Evolutionary conservation across 1,140 invertebrate genomes (phyloP).

Genomic region (Calephelis nemesis): DNA sequence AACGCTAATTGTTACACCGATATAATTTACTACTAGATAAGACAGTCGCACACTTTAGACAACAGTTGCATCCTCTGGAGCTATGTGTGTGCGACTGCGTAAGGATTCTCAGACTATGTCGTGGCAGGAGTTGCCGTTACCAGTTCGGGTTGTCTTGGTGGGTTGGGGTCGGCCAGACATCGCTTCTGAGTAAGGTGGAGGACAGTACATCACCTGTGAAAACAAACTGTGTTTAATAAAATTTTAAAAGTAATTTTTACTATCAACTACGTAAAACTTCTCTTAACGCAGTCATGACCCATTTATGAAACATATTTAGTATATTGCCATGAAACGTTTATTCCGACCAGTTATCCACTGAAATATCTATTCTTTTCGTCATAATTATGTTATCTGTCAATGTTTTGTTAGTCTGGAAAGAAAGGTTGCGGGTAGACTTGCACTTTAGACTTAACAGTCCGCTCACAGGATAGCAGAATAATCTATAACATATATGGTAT

Average conservation of each 20-base stretch:
- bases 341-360: too few relatives aligned
- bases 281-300: too few relatives aligned
- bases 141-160: slow-evolving; percentile 67
- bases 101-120: slow-evolving; percentile 77
- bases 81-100: slow-evolving; percentile 48
- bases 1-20: not conserved
- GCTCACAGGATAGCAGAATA: too few relatives aligned
- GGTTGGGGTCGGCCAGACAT: slow-evolving; percentile 61
- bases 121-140: slow-evolving; percentile 72
- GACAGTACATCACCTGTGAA: slow-evolving; percentile 69
- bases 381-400: too few relatives aligned
- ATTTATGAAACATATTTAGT: too few relatives aligned
- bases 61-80: slow-evolving; percentile 50
- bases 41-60: slow-evolving; percentile 46
- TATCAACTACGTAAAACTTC: too few relatives aligned
- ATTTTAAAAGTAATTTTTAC: not conserved
- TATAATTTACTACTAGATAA: not conserved
- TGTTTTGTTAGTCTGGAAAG: too few relatives aligned
- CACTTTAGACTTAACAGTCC: too few relatives aligned
- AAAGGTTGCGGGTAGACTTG: too few relatives aligned
- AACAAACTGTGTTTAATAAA: slow-evolving; percentile 16
- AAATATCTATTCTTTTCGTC: too few relatives aligned
- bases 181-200: slow-evolving; percentile 54
- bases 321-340: too few relatives aligned
- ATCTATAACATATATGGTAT: too few relatives aligned